These are phyloP conservation scores for Leucopsar rothschildi DNA, from an alignment of 2,113 vertebrate genomes.

Conservation along the genomic window DNA sequence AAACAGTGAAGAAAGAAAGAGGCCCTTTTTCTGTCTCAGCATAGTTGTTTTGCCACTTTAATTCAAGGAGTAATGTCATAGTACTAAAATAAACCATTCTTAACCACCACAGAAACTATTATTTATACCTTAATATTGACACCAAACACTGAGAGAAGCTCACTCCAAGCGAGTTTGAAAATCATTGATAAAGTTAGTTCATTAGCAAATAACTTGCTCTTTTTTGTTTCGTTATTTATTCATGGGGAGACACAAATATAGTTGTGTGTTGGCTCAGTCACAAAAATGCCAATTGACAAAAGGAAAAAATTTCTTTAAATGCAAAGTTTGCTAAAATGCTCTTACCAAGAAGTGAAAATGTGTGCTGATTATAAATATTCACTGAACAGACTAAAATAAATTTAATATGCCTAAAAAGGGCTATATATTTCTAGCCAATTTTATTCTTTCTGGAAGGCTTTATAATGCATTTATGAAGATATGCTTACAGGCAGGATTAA, in stretches of 20 bases:
- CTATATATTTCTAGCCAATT: constrained; percentile 38
- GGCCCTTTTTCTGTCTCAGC: neutral
- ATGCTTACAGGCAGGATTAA: neutral
- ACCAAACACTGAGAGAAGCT: neutral
- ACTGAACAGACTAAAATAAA: constrained; percentile 33
- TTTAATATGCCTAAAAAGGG: constrained; percentile 15
- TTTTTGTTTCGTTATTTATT: neutral
- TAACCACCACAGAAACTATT: neutral
- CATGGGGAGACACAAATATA: neutral
- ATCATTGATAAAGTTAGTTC: neutral
- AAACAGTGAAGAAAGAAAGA: neutral
- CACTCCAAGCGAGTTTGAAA: neutral
- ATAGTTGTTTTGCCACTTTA: neutral
- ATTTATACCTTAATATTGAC: neutral
- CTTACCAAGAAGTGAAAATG: neutral
- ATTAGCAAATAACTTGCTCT: neutral
- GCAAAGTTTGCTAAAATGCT: neutral
- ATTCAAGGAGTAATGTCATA: neutral
- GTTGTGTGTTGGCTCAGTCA: neutral
- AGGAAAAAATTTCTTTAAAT: neutral
- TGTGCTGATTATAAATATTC: neutral
- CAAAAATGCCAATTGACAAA: neutral
- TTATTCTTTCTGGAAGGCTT: constrained; percentile 32
- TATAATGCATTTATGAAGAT: constrained; percentile 19
- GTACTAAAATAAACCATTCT: neutral